A percentile compares a stretch with the other conserved stretches of the same genome.
Evolutionary conservation across 1,140 invertebrate genomes (phyloP).

Genomic region (Sipha flava): DNA sequence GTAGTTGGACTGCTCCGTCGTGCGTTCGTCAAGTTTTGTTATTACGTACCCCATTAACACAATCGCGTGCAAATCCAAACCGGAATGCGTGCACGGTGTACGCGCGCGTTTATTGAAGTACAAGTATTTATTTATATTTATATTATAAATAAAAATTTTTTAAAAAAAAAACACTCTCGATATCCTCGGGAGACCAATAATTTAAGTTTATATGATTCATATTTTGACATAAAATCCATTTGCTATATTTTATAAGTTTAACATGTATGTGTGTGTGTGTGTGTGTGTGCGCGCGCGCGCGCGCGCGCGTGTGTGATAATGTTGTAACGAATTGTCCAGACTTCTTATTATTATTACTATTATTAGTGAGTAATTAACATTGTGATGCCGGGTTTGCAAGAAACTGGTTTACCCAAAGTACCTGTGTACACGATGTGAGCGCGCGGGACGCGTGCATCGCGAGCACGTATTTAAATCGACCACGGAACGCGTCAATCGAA

Average conservation of each 20-base stretch:
- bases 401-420: not conserved
- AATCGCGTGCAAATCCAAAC: not conserved
- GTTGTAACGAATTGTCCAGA: no score
- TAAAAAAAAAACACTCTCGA: no score
- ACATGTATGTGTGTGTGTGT: no score
- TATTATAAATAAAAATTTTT: no score
- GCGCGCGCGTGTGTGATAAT: no score
- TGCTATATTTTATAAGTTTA: no score
- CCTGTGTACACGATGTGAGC: not conserved
- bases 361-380: not conserved
- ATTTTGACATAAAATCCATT: not conserved
- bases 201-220: not conserved
- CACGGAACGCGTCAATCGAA: not conserved
- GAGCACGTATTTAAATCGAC: not conserved
- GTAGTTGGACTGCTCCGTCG: no score
- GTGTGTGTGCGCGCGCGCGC: no score
- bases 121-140: no score
- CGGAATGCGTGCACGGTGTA: no score
- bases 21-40: not conserved
- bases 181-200: not conserved
- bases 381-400: not conserved
- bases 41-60: not conserved
- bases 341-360: no score
- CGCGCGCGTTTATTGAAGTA: no score
- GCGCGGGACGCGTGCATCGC: not conserved